A percentile compares a stretch with the other conserved stretches of the same genome.
phyloP scores from a whole-genome alignment of 2,888 invertebrate species.

The Polyploca ridens region DNA sequence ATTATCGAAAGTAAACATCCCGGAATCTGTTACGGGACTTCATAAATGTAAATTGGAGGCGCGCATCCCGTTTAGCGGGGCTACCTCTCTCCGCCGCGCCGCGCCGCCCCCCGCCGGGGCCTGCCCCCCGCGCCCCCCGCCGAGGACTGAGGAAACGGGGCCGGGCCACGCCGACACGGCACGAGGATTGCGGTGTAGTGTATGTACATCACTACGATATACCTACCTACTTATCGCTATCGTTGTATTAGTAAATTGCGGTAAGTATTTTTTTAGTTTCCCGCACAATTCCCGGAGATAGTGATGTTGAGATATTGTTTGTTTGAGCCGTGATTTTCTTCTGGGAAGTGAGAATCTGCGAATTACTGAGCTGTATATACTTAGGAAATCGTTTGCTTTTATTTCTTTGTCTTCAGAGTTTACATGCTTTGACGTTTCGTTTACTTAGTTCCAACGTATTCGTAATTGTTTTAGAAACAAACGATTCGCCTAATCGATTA shows the following conservation, averaged over 20 bases:
- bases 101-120: constrained; percentile 32
- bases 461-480: background rate
- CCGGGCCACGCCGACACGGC: constrained; percentile 37
- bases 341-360: constrained; percentile 4
- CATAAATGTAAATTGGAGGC: constrained; percentile 84
- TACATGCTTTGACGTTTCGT: background rate
- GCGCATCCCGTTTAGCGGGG: constrained; percentile 76
- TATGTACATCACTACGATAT: constrained; percentile 48
- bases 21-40: constrained; percentile 80
- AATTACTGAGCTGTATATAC: constrained; percentile 2
- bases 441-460: background rate
- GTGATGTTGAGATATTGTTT: constrained; percentile 24
- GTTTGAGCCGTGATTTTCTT: constrained; percentile 10
- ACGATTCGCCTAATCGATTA: background rate
- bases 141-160: constrained; percentile 41
- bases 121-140: constrained; percentile 25
- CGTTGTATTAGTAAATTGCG: constrained; percentile 43
- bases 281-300: constrained; percentile 28
- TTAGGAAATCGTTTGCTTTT: background rate
- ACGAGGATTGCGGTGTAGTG: constrained; percentile 55
- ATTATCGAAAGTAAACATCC: constrained; percentile 82
- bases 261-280: constrained; percentile 31
- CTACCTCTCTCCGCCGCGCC: constrained; percentile 37
- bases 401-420: background rate
- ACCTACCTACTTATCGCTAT: constrained; percentile 37